Base-by-base conservation (phyloP, 2,888 invertebrate species). In the Lymantria dispar region DNA sequence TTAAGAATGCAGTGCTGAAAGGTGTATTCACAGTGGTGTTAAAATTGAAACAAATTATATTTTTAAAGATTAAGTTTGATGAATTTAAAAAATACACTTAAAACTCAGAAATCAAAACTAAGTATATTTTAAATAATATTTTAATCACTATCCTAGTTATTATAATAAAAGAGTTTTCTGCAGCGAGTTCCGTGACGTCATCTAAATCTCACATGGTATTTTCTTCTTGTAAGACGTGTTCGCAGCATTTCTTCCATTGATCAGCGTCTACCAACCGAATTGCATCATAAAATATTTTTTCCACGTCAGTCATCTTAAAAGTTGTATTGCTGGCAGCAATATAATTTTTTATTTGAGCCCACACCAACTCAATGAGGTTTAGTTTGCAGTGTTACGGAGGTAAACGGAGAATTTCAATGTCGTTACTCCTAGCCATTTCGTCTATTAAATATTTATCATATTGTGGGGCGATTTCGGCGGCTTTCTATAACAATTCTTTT, bases 161-260 rank as follows among this genome's bases (percentile, higher is more conserved):
- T 41, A 40, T 40, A 40, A 40, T 12, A 40, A 40, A 40, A 40
- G 40, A 13, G 13, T 40, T 40, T 40, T 40, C 40, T 40, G 14
- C 40, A 40, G 40, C 40, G 14, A 40, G 40, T 41, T 43, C 15
- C 37, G 22, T 22, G 22, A 41, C 22, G 43, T 53, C 49, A 47
- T 51, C 51, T 40, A 51, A 51, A 47, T 51, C 9, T 45, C 48
- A 50, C 50, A 54, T 54, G 48, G 3, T 41, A 41, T 41, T 41
- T 15, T 41, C 15, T 39, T 13, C n/a, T 37, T 37, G 37, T 37
- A 37, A 37, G 37, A 41, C 41, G 41, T 22, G 30, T 5, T 30
- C 40, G 48, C 52, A 56, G 52, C 59, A 56, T 48, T 56, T 59
- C 56, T 51, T 55, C 55, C 52, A 55, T 13, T 47, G 52, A 53